Evolutionary conservation across 2,888 invertebrate species (phyloP).

Genomic region (Coelopa pilipes): DNA sequence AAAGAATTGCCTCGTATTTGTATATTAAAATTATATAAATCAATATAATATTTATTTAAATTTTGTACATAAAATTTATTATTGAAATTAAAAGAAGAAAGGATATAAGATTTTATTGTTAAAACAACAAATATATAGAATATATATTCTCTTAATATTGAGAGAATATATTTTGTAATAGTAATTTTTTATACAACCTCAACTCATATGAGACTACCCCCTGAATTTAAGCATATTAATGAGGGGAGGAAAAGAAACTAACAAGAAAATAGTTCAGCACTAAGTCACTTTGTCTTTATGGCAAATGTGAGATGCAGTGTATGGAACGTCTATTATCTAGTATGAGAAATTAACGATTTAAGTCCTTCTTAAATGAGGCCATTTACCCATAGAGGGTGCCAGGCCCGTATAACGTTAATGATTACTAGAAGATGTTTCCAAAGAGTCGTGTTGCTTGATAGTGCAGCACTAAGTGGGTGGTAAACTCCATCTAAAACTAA

Average conservation of each 20-base stretch:
- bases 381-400: constrained; percentile 69
- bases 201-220: constrained; percentile 67
- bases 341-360: constrained; percentile 54
- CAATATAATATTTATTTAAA: too few species aligned
- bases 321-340: constrained; percentile 40
- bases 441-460: constrained; percentile 54
- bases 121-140: too few species aligned
- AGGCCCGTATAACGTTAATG: constrained; percentile 59
- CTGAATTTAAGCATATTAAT: constrained; percentile 75
- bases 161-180: constrained; percentile 46
- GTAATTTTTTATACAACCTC: constrained; percentile 57
- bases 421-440: constrained; percentile 48
- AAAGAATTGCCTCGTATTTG: too few species aligned
- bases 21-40: too few species aligned
- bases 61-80: too few species aligned
- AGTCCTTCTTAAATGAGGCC: constrained; percentile 60
- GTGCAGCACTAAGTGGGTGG: constrained; percentile 58
- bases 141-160: too few species aligned
- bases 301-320: constrained; percentile 46
- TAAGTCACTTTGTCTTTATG: constrained; percentile 53
- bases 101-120: too few species aligned
- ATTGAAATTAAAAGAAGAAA: too few species aligned
- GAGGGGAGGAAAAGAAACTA: constrained; percentile 78
- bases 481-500: constrained; percentile 72
- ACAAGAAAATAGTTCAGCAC: constrained; percentile 55